These are phyloP conservation scores for Tenualosa ilisha DNA, from an alignment of 2,797 vertebrate species.

Conservation along the genomic window DNA sequence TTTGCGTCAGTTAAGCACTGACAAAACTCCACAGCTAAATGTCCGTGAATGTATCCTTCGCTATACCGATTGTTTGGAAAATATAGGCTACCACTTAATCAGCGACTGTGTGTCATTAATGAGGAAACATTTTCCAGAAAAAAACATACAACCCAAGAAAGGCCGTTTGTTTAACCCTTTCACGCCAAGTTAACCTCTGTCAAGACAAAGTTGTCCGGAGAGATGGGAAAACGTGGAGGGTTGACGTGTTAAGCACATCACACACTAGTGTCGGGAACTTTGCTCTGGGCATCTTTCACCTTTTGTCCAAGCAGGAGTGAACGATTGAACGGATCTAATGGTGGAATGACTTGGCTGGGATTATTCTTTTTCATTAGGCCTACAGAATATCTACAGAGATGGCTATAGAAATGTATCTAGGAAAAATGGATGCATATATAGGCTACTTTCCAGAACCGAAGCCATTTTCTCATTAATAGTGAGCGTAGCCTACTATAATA, in stretches of 20 bases:
- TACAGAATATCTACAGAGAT: background rate
- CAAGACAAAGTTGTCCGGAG: constrained; percentile 40
- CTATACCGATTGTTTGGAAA: background rate
- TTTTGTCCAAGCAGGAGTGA: background rate
- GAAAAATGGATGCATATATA: no score
- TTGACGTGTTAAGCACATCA: constrained; percentile 57
- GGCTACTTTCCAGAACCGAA: no score
- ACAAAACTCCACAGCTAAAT: background rate
- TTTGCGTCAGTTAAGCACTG: background rate
- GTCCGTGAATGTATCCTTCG: background rate
- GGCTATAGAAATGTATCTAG: no score
- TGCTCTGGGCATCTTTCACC: background rate
- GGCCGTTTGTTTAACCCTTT: constrained; percentile 74
- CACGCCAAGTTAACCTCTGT: constrained; percentile 73
- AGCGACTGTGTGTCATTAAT: background rate
- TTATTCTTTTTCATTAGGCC: background rate
- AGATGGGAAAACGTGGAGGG: background rate
- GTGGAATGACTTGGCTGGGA: background rate
- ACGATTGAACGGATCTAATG: background rate
- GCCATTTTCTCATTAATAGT: no score
- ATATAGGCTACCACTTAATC: background rate
- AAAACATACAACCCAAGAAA: constrained; percentile 32
- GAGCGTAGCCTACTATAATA: no score
- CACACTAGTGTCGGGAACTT: constrained; percentile 9
- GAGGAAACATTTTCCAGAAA: background rate